Evolutionary conservation across 2,113 vertebrate genomes (phyloP), one percentile per base, ranked within the genome.

Genomic region (Eulemur rufifrons): DNA sequence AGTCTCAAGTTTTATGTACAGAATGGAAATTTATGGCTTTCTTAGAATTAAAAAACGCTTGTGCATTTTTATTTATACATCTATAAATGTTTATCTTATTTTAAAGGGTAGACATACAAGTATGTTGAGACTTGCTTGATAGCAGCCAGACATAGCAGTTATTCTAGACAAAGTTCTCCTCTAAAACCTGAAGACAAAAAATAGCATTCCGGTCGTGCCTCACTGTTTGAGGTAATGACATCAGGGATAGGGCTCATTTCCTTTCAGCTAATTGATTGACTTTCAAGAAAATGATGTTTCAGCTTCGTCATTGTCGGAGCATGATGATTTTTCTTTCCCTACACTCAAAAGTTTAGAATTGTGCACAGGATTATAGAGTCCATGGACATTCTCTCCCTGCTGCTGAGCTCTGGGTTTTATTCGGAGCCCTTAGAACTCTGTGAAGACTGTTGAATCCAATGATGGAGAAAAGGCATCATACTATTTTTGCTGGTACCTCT

Each of bases 11-110:
- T 90, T 85, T 50, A 32, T 6, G 23, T 25, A 61, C 39, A 66
- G 21, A 92, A n/a, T 56, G 50, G 45, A 87, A 89, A 54, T 76
- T 71, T 14, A 14, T 39, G 32, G 6, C 50, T 94, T 85, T 86
- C 47, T 97, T 91, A 91, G 42, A 61, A 91, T 88, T 94, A 86
- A 96, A 95, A 95, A 50, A 14, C 45, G 61, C 50, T 39, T 4
- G 0, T 85, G 37, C 32, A 7, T 76, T 91, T 96, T 91, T 95
- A 92, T 74, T 89, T 47, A 27, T 50, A 59, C 50, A 68, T 71
- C 66, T 91, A 27, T 73, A 95, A 92, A 54, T 90, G 29, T 93
- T 92, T 88, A 37, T 59, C 45, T 95, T 73, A 45, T 86, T 91
- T 69, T 71, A 91, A 45, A 90, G 61, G 37, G 47, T 86, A 92